Conservation (phyloP, 2,113 vertebrate genomes). For the Mesitornis unicolor region DNA sequence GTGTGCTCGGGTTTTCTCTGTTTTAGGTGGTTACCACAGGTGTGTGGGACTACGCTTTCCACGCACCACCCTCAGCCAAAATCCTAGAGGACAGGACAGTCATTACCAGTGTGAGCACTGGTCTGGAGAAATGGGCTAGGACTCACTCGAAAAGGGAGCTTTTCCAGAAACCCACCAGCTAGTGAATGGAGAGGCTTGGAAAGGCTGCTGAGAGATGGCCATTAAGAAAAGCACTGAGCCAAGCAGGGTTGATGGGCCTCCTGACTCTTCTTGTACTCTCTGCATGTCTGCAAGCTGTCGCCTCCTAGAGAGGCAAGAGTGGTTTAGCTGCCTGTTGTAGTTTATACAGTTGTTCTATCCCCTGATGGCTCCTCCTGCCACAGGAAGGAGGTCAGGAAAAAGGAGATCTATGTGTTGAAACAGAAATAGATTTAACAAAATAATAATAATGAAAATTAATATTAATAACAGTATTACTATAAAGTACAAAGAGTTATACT, state of each 20-base stretch:
- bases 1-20: not conserved
- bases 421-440: too few species aligned
- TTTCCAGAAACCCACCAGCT: not conserved
- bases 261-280: not conserved
- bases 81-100: not conserved
- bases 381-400: too few species aligned
- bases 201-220: not conserved
- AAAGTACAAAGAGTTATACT: too few species aligned
- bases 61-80: accelerated
- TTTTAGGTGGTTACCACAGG: not conserved
- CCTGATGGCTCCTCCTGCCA: too few species aligned
- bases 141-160: not conserved
- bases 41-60: not conserved
- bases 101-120: too few species aligned
- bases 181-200: not conserved
- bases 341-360: too few species aligned
- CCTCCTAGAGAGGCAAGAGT: not conserved
- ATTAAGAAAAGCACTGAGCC: not conserved
- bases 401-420: too few species aligned
- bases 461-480: too few species aligned
- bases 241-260: not conserved
- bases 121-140: not conserved
- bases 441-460: too few species aligned
- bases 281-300: not conserved
- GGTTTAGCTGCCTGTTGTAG: not conserved